Percentiles rank a stretch among this genome's conserved stretches.
These are phyloP conservation scores for Xanthia togata DNA, from an alignment of 2,888 invertebrate species.

Conservation along the genomic window DNA sequence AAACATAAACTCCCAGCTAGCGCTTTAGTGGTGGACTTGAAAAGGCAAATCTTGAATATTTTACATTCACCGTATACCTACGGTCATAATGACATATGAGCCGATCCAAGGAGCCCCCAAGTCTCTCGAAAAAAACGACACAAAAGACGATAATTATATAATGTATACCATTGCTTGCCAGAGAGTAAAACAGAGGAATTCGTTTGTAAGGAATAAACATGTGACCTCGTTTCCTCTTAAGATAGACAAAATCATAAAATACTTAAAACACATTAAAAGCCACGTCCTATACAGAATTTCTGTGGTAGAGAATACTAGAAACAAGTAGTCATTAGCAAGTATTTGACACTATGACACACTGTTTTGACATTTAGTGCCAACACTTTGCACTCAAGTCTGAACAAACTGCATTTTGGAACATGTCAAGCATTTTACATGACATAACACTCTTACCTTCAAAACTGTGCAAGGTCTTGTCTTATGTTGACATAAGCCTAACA, in stretches of 20 bases:
- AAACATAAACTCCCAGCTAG: background rate
- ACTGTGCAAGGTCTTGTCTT: too few relatives aligned
- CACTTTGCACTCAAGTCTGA: background rate
- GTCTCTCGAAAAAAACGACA: too few relatives aligned
- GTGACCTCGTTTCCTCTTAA: too few relatives aligned
- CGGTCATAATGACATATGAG: background rate
- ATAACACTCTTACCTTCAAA: too few relatives aligned
- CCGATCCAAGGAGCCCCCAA: background rate
- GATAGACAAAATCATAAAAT: background rate
- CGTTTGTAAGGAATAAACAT: too few relatives aligned
- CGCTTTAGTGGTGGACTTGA: background rate
- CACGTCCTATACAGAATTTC: background rate
- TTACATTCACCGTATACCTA: background rate
- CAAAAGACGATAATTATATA: too few relatives aligned
- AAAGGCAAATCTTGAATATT: background rate
- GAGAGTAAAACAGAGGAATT: too few relatives aligned
- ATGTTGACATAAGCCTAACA: too few relatives aligned
- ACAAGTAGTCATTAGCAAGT: background rate
- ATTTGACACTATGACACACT: too few relatives aligned
- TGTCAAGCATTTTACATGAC: background rate
- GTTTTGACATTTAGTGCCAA: background rate
- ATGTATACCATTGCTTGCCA: too few relatives aligned
- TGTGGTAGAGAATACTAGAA: background rate
- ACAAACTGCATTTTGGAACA: background rate
- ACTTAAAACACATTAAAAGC: background rate